Base-by-base conservation (phyloP, 2,888 invertebrate species). In the Eurytoma californica region DNA sequence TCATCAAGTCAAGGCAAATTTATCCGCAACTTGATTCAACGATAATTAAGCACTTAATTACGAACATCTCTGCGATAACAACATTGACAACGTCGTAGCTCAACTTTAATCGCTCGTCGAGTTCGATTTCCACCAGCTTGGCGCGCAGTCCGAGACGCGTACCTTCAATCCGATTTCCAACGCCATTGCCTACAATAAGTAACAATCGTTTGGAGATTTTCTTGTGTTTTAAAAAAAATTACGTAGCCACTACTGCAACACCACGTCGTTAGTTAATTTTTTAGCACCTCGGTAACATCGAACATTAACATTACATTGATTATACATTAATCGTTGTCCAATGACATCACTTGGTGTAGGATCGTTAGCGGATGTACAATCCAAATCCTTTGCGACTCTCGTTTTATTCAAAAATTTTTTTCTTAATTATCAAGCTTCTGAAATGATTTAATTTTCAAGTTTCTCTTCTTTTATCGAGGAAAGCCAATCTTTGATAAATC, bases 261-360 rank as follows among this genome's bases (percentile, higher is more conserved):
- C 57, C 61, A 53, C 72, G 80, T 80, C 66, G n/a, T 57, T 39
- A 39, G 39, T 39, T 39, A 39, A 53, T 68, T 77, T 76, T 77
- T 75, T 83, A 80, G 79, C 77, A 75, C 77, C 81, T 79, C 83
- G 67, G 57, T 80, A 80, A 78, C 76, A 81, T 80, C 82, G 80
- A 79, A 82, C 79, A 81, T 81, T 77, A 79, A 79, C 72, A 24
- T 79, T 74, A 81, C 74, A 80, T 72, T 81, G 80, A 78, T 72
- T 69, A 80, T 72, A 82, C 77, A 82, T 81, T 80, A 79, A 82
- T 80, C 79, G 79, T 82, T 82, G 68, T 79, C 80, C 77, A 70
- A 49, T 80, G 69, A 80, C 72, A 77, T 80, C 74, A 70, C 60
- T 70, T 80, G 66, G 57, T 63, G 60, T 65, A 77, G 60, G 66